Evolutionary conservation across 2,888 invertebrate species (phyloP), one percentile per base, ranked within the genome.

Genomic region (Cantharis lateralis): DNA sequence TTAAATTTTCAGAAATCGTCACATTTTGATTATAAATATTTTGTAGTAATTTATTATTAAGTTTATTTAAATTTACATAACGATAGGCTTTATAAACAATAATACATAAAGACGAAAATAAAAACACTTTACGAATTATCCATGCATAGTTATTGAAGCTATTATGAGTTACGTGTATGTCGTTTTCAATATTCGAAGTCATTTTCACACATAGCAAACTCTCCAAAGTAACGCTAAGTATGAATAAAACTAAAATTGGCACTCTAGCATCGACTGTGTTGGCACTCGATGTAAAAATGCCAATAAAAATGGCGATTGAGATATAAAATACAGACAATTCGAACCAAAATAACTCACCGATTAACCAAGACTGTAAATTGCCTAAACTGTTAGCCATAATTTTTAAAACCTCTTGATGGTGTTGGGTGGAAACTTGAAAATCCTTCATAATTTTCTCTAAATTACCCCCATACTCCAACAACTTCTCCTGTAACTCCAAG

Each of bases 261-360:
- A 92, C 86, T 80, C 93, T 86, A 3, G 92, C 91, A 69, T 88
- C 87, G n/a, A 86, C 83, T 0, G 92, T 92, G 32, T 91, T 88
- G 72, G 87, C 86, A 1, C 91, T 88, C 1, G 92, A 90, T 61
- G 92, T 93, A 24, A 92, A 86, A 73, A 93, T 82, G 76, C 91
- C 90, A 63, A 90, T 88, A 61, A 91, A 82, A 70, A 91, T 82
- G 62, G 91, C 87, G 15, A 89, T 87, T 4, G 89, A 81, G 15
- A 89, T 84, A 82, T 92, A 93, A 86, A 91, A 93, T n/a, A 91
- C 84, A 26, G 92, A 85, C 0, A 92, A 91, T 84, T 93, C 92
- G 76, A 93, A 87, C 88, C 92, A 91, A 0, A 91, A 91, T 71
- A 93, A 89, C 87, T 93, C 93, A 4, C 91, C 91, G 9, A 93